Evolutionary conservation across 2,888 invertebrate species (phyloP), one percentile per base, ranked within the genome.

Genomic region (Drosophila diplacantha): DNA sequence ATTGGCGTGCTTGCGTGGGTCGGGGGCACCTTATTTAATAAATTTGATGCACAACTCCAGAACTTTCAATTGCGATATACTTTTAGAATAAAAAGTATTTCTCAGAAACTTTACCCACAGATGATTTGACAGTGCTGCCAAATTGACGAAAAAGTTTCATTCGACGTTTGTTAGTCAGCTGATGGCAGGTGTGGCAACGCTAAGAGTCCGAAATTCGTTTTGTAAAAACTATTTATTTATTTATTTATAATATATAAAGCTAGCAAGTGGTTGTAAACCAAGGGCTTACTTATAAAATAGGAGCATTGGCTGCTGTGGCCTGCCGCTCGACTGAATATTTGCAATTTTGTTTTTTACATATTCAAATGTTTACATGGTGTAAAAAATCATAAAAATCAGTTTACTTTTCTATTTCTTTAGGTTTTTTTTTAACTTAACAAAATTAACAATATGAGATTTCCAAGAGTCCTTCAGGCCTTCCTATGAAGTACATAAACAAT

Each of bases 61-160:
- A 7, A 8, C 18, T 20, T 14, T 31, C 14, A 29, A 29, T 14
- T 5, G 18, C 14, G 18, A 44, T 29, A 29, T 18, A 44, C 18
- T 18, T 44, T 29, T 14, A 5, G 18, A 31, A 44, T 26, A 18
- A 14, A 44, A 46, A 31, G 5, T 46, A 31, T 14, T 46, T 46
- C 6, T 18, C 18, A 29, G 14, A 29, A 44, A 44, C 44, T 44
- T 44, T 5, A 20, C 43, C 12, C 26, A 43, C 44, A 46, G 44
- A 46, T 46, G 44, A 31, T 20, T 0, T 12, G 9, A 31, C 31
- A 31, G 44, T 20, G 31, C 44, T 46, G 44, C 44, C 44, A 20
- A 31, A 20, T n/a, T 8, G 14, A 7, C 43, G 26, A 26, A n/a
- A 41, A 24, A 29, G 26, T 43, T 26, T 12, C 12, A 11, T 3